Base-by-base conservation (phyloP, 1,140 invertebrate species). In the Himalopsyche phryganea region DNA sequence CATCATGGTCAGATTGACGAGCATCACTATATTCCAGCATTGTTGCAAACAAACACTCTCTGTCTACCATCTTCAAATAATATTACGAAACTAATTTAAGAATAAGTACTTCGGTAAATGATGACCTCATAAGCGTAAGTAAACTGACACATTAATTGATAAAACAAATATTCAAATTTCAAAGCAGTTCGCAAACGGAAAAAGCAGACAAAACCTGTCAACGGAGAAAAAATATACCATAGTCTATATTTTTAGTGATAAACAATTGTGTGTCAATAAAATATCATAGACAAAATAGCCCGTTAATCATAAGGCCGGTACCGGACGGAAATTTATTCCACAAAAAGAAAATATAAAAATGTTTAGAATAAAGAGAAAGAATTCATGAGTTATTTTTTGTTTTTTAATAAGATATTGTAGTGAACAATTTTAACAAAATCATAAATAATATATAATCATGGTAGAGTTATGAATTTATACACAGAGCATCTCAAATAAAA, bases 121-220 rank as follows among this genome's bases (percentile, higher is more conserved):
- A 18, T 56, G 53, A 49, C 53, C 47, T 50, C 47, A 57, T 20
- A 33, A 2, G 32, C 38, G n/a, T 35, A 50, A 57, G 40, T 50
- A 57, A 57, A 57, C 44, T 50, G 47, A 44, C 54, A 50, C 47
- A 44, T 56, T 57, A 57, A 57, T 57, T 57, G 54, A 38, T 40
- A 57, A 57, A 57, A 50, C 54, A 57, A 57, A 57, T 57, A 57
- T 57, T 57, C 47, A 57, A 57, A 57, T 42, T 50, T 50, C 54
- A 50, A 57, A 57, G 47, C 46, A 7, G 38, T 35, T 23, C 38
- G 23, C 9, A 57, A 57, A 57, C 46, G 54, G 54, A 57, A 57
- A 50, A 48, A 50, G 38, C 47, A 32, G 36, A 49, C 42, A 41
- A 53, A 53, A 45, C 33, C 38, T 45, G 44, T 54, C 51, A 42